Conservation (phyloP, 2,797 vertebrate genomes). For the Myripristis jacobus region DNA sequence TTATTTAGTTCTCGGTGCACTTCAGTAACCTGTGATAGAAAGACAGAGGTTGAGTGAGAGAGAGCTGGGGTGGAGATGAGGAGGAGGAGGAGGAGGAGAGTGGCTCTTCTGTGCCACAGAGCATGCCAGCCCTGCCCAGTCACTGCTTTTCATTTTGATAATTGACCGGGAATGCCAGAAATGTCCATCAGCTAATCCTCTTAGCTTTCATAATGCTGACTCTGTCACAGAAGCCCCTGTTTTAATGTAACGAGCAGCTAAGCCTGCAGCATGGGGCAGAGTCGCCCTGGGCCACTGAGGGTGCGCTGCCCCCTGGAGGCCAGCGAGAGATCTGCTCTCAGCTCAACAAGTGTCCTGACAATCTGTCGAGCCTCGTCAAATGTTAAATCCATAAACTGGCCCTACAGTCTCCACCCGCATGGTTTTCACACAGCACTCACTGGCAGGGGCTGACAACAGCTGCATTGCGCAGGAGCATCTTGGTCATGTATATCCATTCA, state of each 20-base stretch:
- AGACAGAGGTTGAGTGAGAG: conserved; percentile 56
- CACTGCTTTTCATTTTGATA: conserved; percentile 85
- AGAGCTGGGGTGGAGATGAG: conserved; percentile 32
- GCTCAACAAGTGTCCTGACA: conserved; percentile 62
- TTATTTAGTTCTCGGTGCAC: conserved; percentile 51
- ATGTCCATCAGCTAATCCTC: conserved; percentile 87
- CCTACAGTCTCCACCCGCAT: conserved; percentile 12
- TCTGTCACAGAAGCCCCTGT: conserved; percentile 84
- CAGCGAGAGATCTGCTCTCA: conserved; percentile 26
- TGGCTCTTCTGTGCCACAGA: conserved; percentile 67
- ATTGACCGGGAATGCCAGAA: conserved; percentile 83
- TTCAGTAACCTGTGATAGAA: conserved; percentile 69
- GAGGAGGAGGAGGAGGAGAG: conserved; percentile 51
- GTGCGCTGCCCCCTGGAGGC: conserved; percentile 72
- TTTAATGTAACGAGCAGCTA: conserved; percentile 85
- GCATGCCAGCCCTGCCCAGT: conserved; percentile 74
- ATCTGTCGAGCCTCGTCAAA: conserved; percentile 44
- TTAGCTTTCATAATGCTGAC: conserved; percentile 85
- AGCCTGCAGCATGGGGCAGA: conserved; percentile 67
- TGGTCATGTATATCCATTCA: conserved; percentile 51
- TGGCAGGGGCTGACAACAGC: conserved; percentile 10
- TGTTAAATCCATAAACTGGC: conserved; percentile 45
- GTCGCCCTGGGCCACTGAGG: conserved; percentile 29
- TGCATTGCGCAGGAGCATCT: conserved; percentile 25
- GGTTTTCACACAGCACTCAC: conserved; percentile 9